Base-by-base conservation (phyloP, 2,888 invertebrate genomes). In the Mechanitis messenoides region DNA sequence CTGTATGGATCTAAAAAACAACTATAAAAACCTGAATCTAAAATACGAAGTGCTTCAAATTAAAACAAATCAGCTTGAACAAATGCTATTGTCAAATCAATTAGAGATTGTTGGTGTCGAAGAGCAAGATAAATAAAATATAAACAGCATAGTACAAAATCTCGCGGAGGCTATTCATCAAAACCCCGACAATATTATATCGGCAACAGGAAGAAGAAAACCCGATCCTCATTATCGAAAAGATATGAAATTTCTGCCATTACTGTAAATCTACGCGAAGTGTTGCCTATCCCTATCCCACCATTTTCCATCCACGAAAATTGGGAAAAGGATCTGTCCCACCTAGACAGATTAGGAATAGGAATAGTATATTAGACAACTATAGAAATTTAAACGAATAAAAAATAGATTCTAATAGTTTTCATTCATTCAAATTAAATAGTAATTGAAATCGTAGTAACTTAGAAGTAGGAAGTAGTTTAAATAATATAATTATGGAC, bases 251-350 rank as follows among this genome's bases (percentile, higher is more conserved):
- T 1, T 38, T 38, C 38, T 4, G 38, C 38, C 38, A 38, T 38
- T 38, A 38, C 7, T 38, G 38, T 38, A 7, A 38, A 4, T 38
- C 38, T 38, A 7, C 38, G 38, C 7, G 38, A 50, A 58, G 35
- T 50, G 58, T 50, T 58, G 50, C 58, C 58, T 2, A 55, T 55
- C 55, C 33, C 55, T 46, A 50, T 53, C 31, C 50, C 56, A 60
- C 42, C 31, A 61, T 57, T 57, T 57, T 61, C 56, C 53, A 56
- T 61, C 60, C 56, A 53, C 33, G 60, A 57, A 53, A 56, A 54
- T 31, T 55, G 33, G 47, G 59, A 12, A 46, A 61, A 56, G 35
- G 33, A 46, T 56, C 60, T 61, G 57, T 57, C 38, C 35, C 54
- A 6, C 45, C 54, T 45, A 61, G 61, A 58, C 58, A 61, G 58